Evolutionary conservation across 2,888 invertebrate species (phyloP).

Genomic region (Archips crataeganus): DNA sequence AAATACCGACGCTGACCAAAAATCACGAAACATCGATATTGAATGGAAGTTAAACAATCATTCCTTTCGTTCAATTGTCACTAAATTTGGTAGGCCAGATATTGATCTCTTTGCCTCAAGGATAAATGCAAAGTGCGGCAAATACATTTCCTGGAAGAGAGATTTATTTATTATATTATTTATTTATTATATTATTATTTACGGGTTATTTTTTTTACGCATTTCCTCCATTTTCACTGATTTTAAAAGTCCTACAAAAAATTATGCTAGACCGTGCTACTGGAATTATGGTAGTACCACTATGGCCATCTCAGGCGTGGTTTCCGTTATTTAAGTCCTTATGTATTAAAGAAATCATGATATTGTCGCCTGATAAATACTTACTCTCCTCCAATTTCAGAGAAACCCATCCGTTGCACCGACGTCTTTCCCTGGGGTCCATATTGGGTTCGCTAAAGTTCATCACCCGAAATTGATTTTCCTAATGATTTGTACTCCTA

Average conservation of each 20-base stretch:
- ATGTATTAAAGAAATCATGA: background rate
- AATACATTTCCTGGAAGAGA: no score
- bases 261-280: constrained; percentile 6
- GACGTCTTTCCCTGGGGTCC: constrained; percentile 35
- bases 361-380: constrained; percentile 9
- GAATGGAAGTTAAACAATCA: background rate
- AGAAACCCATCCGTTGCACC: constrained; percentile 19
- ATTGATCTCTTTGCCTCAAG: no score
- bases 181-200: no score
- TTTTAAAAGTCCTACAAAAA: constrained; percentile 1
- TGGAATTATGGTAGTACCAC: constrained; percentile 17
- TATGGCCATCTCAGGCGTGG: constrained; percentile 24
- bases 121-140: no score
- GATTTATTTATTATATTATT: no score
- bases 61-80: background rate
- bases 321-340: constrained; percentile 9
- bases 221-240: background rate
- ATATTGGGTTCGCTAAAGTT: no score
- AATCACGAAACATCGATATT: constrained; percentile 6
- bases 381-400: constrained; percentile 22
- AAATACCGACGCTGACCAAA: background rate
- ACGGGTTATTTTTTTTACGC: no score
- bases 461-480: no score
- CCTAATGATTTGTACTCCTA: no score
- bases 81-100: no score